phyloP scores from a whole-genome alignment of 92 coral and sea anemone species.

The Anthopleura xanthogrammica region DNA sequence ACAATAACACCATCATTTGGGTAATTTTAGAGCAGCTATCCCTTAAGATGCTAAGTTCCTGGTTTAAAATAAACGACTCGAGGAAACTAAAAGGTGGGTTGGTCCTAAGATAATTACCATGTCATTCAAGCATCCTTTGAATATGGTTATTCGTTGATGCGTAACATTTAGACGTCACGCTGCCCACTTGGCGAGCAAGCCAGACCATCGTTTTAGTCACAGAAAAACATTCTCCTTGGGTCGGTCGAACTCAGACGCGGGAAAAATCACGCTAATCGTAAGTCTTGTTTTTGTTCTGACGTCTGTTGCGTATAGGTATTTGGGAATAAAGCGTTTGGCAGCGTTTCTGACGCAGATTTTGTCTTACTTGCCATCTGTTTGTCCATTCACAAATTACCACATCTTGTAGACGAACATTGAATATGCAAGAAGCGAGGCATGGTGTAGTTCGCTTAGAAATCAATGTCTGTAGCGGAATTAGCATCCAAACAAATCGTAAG shows the following conservation, averaged over 20 bases:
- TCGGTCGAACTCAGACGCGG: not conserved
- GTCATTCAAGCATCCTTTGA: not conserved
- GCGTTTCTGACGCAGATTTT: not conserved
- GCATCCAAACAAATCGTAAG: not conserved
- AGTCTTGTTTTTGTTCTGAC: not conserved
- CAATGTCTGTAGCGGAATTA: not conserved
- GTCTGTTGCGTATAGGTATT: constrained; percentile 2
- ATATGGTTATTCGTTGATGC: not conserved
- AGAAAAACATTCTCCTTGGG: not conserved
- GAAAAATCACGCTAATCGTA: constrained; percentile 1
- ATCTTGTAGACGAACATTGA: not conserved
- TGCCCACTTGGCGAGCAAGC: not conserved
- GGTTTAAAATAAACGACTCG: no score
- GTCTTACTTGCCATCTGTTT: not conserved
- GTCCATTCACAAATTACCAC: not conserved
- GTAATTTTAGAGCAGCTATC: no score
- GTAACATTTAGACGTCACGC: not conserved
- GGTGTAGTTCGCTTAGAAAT: not conserved
- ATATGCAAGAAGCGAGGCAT: not conserved
- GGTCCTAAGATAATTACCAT: not conserved
- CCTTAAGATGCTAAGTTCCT: no score
- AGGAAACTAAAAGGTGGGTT: not conserved
- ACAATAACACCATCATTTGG: no score
- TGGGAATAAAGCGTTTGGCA: not conserved
- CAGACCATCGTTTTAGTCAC: not conserved